Evolutionary conservation across 2,888 invertebrate genomes (phyloP).

Genomic region (Acheta domesticus): DNA sequence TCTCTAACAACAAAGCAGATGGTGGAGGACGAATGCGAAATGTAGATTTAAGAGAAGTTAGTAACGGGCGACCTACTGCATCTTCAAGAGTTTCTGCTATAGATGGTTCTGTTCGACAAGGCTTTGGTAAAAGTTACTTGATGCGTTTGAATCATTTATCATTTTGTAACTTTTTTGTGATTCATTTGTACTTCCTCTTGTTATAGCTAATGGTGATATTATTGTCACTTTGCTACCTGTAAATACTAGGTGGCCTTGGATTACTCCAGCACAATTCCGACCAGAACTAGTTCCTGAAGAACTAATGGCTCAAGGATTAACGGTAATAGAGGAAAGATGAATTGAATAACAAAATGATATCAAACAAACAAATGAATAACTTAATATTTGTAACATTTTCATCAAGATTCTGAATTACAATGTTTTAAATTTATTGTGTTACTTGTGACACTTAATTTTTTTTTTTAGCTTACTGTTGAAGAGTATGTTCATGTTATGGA

Average conservation of each 20-base stretch:
- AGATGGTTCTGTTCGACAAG: constrained; percentile 57
- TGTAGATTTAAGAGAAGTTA: constrained; percentile 49
- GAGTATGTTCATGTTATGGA: constrained; percentile 95
- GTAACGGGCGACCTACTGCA: constrained; percentile 44
- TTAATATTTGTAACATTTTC: too few relatives aligned
- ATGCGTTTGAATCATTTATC: not conserved
- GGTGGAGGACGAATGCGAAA: constrained; percentile 49
- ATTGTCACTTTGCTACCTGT: constrained; percentile 86
- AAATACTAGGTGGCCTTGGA: constrained; percentile 87
- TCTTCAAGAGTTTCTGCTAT: constrained; percentile 42
- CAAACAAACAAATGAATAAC: too few relatives aligned
- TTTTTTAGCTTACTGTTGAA: constrained; percentile 84
- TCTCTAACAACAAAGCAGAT: constrained; percentile 40
- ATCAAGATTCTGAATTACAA: too few relatives aligned
- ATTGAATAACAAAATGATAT: too few relatives aligned
- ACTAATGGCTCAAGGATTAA: constrained; percentile 88
- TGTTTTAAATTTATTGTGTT: not conserved
- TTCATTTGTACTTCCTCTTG: constrained; percentile 34
- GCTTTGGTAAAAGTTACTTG: constrained; percentile 52
- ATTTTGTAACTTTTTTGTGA: constrained; percentile 28
- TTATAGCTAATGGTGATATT: constrained; percentile 82
- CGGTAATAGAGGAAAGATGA: constrained; percentile 54
- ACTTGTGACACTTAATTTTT: not conserved
- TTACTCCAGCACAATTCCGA: constrained; percentile 84
- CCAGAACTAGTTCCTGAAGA: constrained; percentile 93